phyloP scores from a whole-genome alignment of 2,888 invertebrate genomes.

The Clunio marinus region DNA sequence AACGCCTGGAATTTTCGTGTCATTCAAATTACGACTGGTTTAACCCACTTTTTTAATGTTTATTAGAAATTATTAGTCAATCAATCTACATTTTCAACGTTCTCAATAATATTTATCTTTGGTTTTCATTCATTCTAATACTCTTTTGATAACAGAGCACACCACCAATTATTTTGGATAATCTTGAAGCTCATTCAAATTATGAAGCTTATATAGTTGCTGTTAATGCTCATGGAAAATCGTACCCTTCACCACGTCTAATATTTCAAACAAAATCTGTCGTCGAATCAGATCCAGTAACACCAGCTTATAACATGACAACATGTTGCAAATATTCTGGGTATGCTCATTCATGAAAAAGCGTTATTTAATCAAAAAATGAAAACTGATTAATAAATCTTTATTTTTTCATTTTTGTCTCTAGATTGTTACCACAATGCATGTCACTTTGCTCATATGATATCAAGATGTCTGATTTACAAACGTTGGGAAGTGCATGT shows the following conservation, averaged over 20 bases:
- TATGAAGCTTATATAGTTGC: constrained; percentile 79
- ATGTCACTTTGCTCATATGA: constrained; percentile 77
- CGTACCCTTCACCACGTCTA: constrained; percentile 68
- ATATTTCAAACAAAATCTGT: constrained; percentile 71
- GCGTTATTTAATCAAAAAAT: no score
- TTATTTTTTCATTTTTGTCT: constrained; percentile 8
- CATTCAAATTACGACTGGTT: no score
- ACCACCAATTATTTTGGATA: constrained; percentile 71
- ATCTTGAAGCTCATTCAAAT: constrained; percentile 66
- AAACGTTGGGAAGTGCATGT: constrained; percentile 67
- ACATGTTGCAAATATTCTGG: constrained; percentile 72
- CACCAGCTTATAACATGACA: constrained; percentile 70
- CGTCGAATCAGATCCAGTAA: constrained; percentile 52
- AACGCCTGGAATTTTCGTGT: no score
- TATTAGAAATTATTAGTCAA: no score
- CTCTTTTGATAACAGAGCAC: constrained; percentile 19
- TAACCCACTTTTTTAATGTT: no score
- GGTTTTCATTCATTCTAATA: no score
- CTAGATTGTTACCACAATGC: constrained; percentile 53
- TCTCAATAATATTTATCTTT: no score
- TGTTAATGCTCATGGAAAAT: constrained; percentile 72
- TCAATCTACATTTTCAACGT: no score
- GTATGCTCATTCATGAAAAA: no score
- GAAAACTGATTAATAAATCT: constrained; percentile 4
- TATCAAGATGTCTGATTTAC: constrained; percentile 75